Base-by-base conservation (phyloP, 1,140 invertebrate genomes). In the Microplitis demolitor region DNA sequence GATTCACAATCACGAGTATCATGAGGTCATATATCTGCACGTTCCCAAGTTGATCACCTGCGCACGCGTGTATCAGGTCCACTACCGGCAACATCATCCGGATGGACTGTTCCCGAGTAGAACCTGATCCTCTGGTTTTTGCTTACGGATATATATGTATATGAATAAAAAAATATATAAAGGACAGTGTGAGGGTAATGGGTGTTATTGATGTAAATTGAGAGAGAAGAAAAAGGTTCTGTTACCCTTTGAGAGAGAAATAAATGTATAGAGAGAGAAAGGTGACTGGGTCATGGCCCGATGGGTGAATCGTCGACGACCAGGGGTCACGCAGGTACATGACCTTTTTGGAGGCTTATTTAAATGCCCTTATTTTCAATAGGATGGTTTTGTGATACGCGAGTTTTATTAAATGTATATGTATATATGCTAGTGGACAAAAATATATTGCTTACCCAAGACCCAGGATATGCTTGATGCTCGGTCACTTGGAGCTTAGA, bases 251-350 rank as follows among this genome's bases (percentile, higher is more conserved):
- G 50, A 53, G 6, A 51, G 11, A 33, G 39, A 33, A 39, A 3
- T 14, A 34, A 8, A 14, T 16, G 13, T 56, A 14, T 45, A 37
- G 68, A 39, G 45, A 45, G 53, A 61, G 16, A 60, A 61, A 54
- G 50, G 37, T 69, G 69, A 74, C 70, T 76, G 77, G 72, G 78
- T 81, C 77, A 78, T 69, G 70, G 76, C 54, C 64, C 60, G 56
- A 74, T 68, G 72, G 77, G 76, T 77, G 76, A 82, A 81, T 69
- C 77, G 79, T 70, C 74, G 69, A 76, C 71, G 76, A 76, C 66
- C 69, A 56, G 72, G 80, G 84, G 82, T 86, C 82, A 63, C 61
- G 80, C 85, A 86, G 85, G 85, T 86, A 86, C 76, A 84, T 85
- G 79, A 76, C 85, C 83, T 83, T 80, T 76, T 60, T 67, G 13